Evolutionary conservation across 2,113 vertebrate species (phyloP).

Genomic region (Galbula dea): DNA sequence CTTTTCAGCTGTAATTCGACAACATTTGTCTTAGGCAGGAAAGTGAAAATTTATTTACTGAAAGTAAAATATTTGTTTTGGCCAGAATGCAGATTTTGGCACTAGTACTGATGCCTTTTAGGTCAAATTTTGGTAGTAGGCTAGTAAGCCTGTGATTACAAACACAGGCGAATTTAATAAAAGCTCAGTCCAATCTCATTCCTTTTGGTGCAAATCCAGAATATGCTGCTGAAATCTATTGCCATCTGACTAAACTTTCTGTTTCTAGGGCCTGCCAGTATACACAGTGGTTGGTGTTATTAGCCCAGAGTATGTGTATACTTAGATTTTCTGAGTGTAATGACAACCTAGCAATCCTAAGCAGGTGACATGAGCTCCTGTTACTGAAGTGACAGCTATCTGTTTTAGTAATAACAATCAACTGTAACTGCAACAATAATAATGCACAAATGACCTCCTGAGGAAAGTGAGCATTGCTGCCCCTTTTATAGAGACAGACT

Average conservation of each 20-base stretch:
- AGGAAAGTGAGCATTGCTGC: background rate
- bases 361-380: background rate
- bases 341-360: background rate
- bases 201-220: background rate
- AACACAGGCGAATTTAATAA: background rate
- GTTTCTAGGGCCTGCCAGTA: background rate
- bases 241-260: background rate
- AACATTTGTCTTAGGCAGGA: background rate
- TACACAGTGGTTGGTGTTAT: background rate
- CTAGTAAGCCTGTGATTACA: background rate
- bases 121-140: slow-evolving; percentile 15
- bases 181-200: background rate
- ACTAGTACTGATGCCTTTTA: background rate
- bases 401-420: background rate
- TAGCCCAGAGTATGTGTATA: background rate
- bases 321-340: background rate
- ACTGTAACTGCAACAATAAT: background rate
- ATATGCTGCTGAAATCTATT: background rate
- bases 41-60: slow-evolving; percentile 43
- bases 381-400: background rate
- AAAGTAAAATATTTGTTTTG: slow-evolving; percentile 45
- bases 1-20: background rate
- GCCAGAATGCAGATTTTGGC: slow-evolving; percentile 16
- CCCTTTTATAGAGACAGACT: background rate
- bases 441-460: background rate